Percentiles rank a stretch among this genome's conserved stretches.
These are phyloP conservation scores for Pseudoatta argentina DNA, from an alignment of 1,140 invertebrate genomes.

Conservation along the genomic window DNA sequence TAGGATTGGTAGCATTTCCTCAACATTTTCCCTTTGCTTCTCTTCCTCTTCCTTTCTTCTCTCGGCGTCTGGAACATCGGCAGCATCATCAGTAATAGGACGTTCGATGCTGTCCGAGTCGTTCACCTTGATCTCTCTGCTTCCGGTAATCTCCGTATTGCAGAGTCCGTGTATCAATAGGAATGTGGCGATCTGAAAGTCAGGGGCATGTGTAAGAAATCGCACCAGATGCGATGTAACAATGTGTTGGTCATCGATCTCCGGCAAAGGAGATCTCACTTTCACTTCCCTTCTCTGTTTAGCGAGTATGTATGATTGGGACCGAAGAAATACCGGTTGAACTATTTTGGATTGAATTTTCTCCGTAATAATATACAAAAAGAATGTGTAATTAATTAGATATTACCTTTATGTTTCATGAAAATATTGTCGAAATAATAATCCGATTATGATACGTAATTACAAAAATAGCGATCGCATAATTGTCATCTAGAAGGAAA, in stretches of 20 bases:
- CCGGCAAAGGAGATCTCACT: constrained; percentile 79
- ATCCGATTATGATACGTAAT: neutral
- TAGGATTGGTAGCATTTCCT: constrained; percentile 76
- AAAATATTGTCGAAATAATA: neutral
- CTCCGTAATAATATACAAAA: neutral
- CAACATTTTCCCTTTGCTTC: neutral
- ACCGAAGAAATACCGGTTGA: neutral
- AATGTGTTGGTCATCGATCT: constrained; percentile 70
- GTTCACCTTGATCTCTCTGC: constrained; percentile 23
- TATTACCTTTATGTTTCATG: neutral
- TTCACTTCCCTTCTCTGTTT: constrained; percentile 76
- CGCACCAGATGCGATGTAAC: constrained; percentile 47
- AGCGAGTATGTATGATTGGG: neutral
- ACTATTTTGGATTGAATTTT: neutral
- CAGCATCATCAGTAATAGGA: neutral
- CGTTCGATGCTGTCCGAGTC: neutral
- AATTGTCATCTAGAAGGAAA: constrained; percentile 39
- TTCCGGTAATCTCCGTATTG: constrained; percentile 26
- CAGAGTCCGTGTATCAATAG: constrained; percentile 70
- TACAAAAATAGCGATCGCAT: neutral
- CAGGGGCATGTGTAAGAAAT: constrained; percentile 56
- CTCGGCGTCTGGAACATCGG: neutral
- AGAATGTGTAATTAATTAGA: neutral
- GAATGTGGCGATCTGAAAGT: constrained; percentile 78
- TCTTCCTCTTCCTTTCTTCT: neutral